Evolutionary conservation across 2,888 invertebrate genomes (phyloP).

Genomic region (Neria commutata): DNA sequence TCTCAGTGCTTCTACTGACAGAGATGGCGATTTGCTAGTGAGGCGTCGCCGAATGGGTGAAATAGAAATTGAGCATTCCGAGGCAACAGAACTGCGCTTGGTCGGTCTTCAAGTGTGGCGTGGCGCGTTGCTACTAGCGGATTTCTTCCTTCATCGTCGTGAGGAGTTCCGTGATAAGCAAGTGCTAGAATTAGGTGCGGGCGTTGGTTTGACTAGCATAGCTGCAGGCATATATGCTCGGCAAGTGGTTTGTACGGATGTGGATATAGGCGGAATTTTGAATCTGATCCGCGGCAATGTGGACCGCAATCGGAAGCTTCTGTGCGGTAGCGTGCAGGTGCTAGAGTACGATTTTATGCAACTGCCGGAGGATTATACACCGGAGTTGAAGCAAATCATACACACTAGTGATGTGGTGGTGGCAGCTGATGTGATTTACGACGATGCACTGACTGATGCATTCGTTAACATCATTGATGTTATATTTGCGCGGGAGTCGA

Average conservation of each 20-base stretch:
- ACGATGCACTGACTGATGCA: constrained; percentile 79
- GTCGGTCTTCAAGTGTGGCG: constrained; percentile 91
- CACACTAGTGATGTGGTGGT: constrained; percentile 71
- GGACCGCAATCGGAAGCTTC: constrained; percentile 68
- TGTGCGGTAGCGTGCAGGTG: constrained; percentile 65
- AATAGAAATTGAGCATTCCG: constrained; percentile 78
- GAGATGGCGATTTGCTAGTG: constrained; percentile 76
- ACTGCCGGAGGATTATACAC: constrained; percentile 64
- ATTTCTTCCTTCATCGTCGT: constrained; percentile 72
- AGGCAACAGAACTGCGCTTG: constrained; percentile 73
- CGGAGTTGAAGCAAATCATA: constrained; percentile 65
- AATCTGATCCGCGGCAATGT: constrained; percentile 74
- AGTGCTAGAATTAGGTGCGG: constrained; percentile 84
- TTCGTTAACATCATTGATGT: constrained; percentile 76
- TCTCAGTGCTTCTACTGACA: constrained; percentile 65
- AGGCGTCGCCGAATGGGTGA: constrained; percentile 60
- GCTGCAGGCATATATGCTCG: constrained; percentile 77
- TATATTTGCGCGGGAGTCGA: constrained; percentile 62
- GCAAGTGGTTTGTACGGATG: constrained; percentile 81
- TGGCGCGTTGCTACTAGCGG: constrained; percentile 82
- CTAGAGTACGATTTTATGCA: constrained; percentile 73
- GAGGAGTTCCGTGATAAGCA: constrained; percentile 54
- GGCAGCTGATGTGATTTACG: constrained; percentile 89
- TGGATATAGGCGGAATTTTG: constrained; percentile 77
- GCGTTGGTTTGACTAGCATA: constrained; percentile 85